phyloP scores from a whole-genome alignment of 2,797 vertebrate species.

The Danio tinwini region DNA sequence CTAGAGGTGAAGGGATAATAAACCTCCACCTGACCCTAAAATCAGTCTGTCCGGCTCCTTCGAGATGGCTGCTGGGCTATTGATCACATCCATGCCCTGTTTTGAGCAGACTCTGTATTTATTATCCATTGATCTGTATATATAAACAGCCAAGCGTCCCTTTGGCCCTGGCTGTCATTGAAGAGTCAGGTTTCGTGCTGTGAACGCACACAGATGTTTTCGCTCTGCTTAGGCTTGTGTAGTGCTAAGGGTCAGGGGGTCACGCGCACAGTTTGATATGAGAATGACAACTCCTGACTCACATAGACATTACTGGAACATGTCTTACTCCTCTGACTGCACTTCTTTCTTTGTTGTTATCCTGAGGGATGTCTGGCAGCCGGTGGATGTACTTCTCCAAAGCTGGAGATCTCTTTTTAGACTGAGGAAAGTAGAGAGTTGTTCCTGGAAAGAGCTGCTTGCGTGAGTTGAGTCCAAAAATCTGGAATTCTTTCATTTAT shows the following conservation, averaged over 20 bases:
- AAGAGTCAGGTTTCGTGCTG: constrained; percentile 57
- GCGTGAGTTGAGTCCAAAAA: neutral
- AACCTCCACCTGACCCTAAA: constrained; percentile 52
- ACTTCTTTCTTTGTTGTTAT: constrained; percentile 10
- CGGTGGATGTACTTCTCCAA: constrained; percentile 2
- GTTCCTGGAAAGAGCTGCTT: constrained; percentile 27
- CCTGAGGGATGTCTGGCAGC: constrained; percentile 23
- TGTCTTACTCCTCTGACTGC: constrained; percentile 14
- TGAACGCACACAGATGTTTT: constrained; percentile 46
- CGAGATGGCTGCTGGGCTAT: constrained; percentile 55
- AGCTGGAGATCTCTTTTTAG: constrained; percentile 29
- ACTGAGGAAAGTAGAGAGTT: constrained; percentile 13
- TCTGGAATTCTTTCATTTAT: constrained; percentile 4
- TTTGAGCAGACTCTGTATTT: constrained; percentile 60
- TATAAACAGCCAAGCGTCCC: constrained; percentile 49
- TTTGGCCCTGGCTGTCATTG: constrained; percentile 59
- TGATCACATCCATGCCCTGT: constrained; percentile 52
- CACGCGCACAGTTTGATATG: constrained; percentile 9
- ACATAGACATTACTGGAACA: constrained; percentile 11
- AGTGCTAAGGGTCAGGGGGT: constrained; percentile 14
- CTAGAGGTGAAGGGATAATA: constrained; percentile 65
- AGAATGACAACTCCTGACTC: constrained; percentile 33
- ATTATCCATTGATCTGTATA: constrained; percentile 66
- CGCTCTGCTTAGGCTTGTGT: constrained; percentile 7
- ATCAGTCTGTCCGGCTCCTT: constrained; percentile 60